Evolutionary conservation across 2,797 vertebrate species (phyloP).

Genomic region (Emys orbicularis): DNA sequence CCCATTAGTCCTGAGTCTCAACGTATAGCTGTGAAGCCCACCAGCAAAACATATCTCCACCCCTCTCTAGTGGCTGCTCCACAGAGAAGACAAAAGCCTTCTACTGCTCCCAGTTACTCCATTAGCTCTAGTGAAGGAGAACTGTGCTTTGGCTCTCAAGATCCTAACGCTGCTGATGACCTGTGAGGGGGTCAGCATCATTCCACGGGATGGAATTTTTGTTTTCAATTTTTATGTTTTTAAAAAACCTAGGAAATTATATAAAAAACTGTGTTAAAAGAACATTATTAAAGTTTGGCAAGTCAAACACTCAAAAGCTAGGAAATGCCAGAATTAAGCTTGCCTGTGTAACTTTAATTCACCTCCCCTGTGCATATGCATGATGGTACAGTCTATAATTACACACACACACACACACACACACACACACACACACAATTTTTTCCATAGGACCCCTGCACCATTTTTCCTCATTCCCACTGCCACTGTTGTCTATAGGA

Average conservation of each 20-base stretch:
- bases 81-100: too few species aligned
- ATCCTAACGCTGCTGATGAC: neutral
- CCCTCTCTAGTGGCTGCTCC: too few species aligned
- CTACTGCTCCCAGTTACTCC: too few species aligned
- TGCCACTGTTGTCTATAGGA: neutral
- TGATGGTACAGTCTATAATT: neutral
- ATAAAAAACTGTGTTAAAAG: neutral
- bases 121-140: too few species aligned
- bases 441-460: neutral
- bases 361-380: neutral
- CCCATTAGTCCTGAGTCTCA: too few species aligned
- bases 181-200: neutral
- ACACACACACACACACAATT: neutral
- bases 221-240: neutral
- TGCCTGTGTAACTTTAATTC: neutral
- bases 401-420: neutral
- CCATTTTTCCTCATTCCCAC: neutral
- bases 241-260: neutral
- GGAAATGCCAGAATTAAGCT: neutral
- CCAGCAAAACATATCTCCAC: too few species aligned
- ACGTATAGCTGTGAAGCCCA: too few species aligned
- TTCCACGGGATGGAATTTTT: neutral
- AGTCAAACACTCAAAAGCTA: neutral
- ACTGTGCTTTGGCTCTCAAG: too few species aligned
- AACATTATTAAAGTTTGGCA: neutral